Base-by-base conservation (phyloP, 2,113 vertebrate genomes). In the Perca fluviatilis region DNA sequence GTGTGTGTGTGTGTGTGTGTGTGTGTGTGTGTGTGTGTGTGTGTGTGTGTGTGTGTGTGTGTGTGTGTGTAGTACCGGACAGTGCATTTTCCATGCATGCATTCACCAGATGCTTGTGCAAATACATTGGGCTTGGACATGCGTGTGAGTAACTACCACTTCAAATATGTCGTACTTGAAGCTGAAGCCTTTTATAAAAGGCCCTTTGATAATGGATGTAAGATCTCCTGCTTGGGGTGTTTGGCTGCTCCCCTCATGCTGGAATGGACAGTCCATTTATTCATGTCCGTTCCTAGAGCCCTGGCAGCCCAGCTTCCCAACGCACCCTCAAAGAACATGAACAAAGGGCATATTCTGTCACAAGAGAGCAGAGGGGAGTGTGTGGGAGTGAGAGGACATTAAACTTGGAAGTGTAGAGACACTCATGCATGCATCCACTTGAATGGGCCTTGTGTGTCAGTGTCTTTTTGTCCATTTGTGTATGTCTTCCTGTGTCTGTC, bases 311-410 rank as follows among this genome's bases (percentile, higher is more conserved):
- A 9, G 65, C 73, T 78, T 69, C 77, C 86, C 74, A 53, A 69
- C 67, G 2, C 70, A 89, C 82, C 78, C 77, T 90, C 84, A 87
- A 78, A 91, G 83, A 86, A 64, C 87, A 76, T 43, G 60, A 91
- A 94, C 93, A 94, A 93, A 90, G 91, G 76, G 36, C 77, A 88
- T 88, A 89, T 88, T 93, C 86, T 92, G 87, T 91, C 90, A 82
- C 57, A 43, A 77, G 85, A 73, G 82, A 74, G 77, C 13, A 46
- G 27, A 58, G 82, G 49, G 36, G 46, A 7, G 53, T 47, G 72
- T 54, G 56, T 63, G 74, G 81, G 70, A 77, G 66, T 15, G 69
- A 57, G 70, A 69, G 61, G 71, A 77, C 76, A 68, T 90, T 83
- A 43, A 82, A 89, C 46, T 80, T 74, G 40, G 40, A 74, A 87